These are phyloP conservation scores for Varanus komodoensis DNA, from an alignment of 2,113 vertebrate genomes.

Conservation along the genomic window DNA sequence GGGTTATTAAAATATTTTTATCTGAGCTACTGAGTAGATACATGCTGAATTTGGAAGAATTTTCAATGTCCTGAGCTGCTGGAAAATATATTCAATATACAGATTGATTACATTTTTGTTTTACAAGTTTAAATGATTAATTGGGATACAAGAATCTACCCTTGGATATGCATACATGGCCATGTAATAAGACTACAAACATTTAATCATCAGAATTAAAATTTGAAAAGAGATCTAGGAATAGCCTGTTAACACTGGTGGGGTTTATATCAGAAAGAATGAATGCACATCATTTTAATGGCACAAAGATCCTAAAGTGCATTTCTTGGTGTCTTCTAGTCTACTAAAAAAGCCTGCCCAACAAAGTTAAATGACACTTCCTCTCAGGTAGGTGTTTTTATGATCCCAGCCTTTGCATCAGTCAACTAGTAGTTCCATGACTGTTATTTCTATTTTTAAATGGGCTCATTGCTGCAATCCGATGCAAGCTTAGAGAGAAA, in stretches of 20 bases:
- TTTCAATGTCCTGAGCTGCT: not conserved
- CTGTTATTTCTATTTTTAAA: not conserved
- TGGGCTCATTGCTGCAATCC: no score
- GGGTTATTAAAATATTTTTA: conserved; percentile 69
- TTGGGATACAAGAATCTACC: not conserved
- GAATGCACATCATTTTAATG: not conserved
- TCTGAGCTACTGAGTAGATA: conserved; percentile 8
- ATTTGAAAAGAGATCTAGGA: not conserved
- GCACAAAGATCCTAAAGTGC: not conserved
- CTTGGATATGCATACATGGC: not conserved
- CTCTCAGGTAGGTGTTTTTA: not conserved
- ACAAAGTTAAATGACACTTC: not conserved
- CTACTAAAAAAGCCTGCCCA: no score
- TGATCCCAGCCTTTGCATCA: not conserved
- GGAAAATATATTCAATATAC: conserved; percentile 27
- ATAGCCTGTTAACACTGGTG: not conserved
- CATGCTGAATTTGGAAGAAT: not conserved
- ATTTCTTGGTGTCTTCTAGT: no score
- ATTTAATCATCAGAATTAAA: not conserved
- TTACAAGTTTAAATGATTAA: not conserved
- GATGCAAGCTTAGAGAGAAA: no score
- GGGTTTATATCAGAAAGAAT: not conserved
- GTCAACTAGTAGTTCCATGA: not conserved
- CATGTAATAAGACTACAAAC: not conserved
- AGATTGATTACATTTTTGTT: not conserved